phyloP scores from a whole-genome alignment of 1,140 invertebrate genomes.

The Bradynema listronoti region DNA sequence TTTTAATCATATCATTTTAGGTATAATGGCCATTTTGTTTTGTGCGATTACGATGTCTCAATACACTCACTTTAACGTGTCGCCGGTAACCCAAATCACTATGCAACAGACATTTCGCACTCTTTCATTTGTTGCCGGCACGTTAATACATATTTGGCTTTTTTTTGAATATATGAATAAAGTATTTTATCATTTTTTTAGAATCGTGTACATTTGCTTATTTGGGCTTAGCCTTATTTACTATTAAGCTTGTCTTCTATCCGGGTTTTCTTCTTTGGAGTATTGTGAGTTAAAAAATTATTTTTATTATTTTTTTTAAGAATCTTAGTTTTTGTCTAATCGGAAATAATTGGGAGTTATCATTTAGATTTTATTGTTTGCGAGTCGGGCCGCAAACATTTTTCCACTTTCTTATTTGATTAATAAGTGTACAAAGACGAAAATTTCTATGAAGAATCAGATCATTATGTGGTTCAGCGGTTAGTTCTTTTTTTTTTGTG shows the following conservation, averaged over 20 bases:
- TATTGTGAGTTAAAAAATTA: slow-evolving; percentile 63
- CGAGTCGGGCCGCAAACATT: slow-evolving; percentile 90
- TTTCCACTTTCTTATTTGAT: slow-evolving; percentile 86
- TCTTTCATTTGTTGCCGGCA: slow-evolving; percentile 82
- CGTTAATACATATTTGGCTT: slow-evolving; percentile 11
- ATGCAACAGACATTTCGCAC: slow-evolving; percentile 98
- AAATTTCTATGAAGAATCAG: slow-evolving; percentile 96
- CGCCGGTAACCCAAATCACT: slow-evolving; percentile 94
- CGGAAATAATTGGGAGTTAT: too few species aligned
- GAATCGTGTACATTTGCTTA: slow-evolving; percentile 99
- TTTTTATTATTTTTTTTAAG: too few species aligned
- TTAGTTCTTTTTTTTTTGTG: too few species aligned
- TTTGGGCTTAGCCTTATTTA: slow-evolving; percentile 90
- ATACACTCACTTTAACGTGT: slow-evolving; percentile 96
- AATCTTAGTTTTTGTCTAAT: too few species aligned
- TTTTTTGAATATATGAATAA: slow-evolving; percentile 6
- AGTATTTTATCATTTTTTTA: slow-evolving; percentile 32
- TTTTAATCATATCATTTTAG: slow-evolving; percentile 61
- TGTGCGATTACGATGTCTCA: slow-evolving; percentile 99
- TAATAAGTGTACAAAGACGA: slow-evolving; percentile 78
- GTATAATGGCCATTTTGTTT: slow-evolving; percentile 98
- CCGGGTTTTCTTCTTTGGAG: slow-evolving; percentile 84
- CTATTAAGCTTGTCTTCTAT: slow-evolving; percentile 71
- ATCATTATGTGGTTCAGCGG: slow-evolving; percentile 86
- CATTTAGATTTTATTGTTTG: slow-evolving; percentile 70